Conservation (phyloP, 2,113 vertebrate species). For the Leptosomus discolor region DNA sequence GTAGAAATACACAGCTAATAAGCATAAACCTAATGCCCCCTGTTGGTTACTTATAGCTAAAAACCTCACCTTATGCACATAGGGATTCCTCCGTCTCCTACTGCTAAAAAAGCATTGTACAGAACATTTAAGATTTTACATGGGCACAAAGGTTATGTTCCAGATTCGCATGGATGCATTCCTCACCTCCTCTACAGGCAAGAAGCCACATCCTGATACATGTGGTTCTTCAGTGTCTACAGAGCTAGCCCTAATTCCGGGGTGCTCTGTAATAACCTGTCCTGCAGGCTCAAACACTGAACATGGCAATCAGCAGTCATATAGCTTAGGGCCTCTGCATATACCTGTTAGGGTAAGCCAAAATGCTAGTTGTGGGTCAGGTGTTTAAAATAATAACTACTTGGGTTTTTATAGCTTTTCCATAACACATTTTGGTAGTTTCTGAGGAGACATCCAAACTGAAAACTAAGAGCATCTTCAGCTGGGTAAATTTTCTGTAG, state of each 20-base stretch:
- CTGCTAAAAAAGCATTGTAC: not conserved
- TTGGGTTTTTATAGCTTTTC: not conserved
- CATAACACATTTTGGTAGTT: not conserved
- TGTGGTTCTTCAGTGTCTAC: not conserved
- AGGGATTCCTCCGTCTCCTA: not conserved
- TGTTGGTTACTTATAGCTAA: slow-evolving; percentile 15
- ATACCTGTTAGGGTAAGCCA: not conserved
- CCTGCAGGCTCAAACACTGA: not conserved
- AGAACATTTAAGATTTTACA: not conserved
- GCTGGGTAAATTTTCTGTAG: not conserved
- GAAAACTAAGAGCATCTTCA: not conserved
- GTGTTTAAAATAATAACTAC: not conserved
- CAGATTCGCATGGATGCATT: not conserved
- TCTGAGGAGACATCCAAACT: not conserved
- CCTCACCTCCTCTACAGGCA: not conserved
- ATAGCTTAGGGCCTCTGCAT: rapidly evolving
- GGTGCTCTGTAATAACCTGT: not conserved
- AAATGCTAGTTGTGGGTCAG: not conserved
- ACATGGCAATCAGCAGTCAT: rapidly evolving
- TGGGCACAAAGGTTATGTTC: not conserved
- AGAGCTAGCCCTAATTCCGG: not conserved
- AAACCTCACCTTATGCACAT: not conserved
- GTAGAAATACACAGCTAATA: slow-evolving; percentile 7
- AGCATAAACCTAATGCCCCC: slow-evolving; percentile 59
- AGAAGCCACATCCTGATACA: not conserved